Base-by-base conservation (phyloP, 1,140 invertebrate species). In the Tigriopus japonicus region DNA sequence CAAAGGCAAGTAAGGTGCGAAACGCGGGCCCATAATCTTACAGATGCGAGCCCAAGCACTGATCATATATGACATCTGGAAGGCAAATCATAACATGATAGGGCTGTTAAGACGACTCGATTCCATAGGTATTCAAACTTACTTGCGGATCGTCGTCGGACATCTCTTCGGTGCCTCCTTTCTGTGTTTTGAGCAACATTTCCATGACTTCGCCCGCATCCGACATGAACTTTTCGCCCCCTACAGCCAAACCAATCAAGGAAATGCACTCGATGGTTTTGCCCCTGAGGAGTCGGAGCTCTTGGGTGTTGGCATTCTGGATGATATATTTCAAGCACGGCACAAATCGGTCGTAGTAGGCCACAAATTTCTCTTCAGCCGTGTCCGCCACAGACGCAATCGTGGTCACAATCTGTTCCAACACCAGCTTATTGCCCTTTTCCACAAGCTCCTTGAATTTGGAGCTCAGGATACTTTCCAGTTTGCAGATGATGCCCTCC, bases 191-290 rank as follows among this genome's bases (percentile, higher is more conserved):
- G 52, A 99, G 71, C 52, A 98, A 75, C 71, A 97, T 78, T 65
- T 94, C 84, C 94, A 98, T 99, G 13, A 98, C 84, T 71, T 95
- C 91, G 65, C 83, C 85, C 10, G 93, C 94, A 74, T 99, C 96
- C 12, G 76, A 71, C 67, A 87, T 80, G 71, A 99, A 98, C 77
- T 92, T 95, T 63, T 97, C 91, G 52, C 83, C 78, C 9, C 95
- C 95, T 56, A 99, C 96, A 63, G 95, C 95, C 63, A 98, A 75
- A 15, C 93, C 96, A 71, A 99, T 98, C 23, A 99, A 76, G 70
- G 91, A 96, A 35, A 98, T 91, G 70, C 96, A 99, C 73, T 99
- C 96, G 65, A 98, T 97, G 0, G 91, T 92, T 73, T 97, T 97
- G 13, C 81, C 94, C 53, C 95, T 77, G 6, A 98, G 75, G 69